Evolutionary conservation across 2,888 invertebrate species (phyloP).

Genomic region (Mayetiola destructor): DNA sequence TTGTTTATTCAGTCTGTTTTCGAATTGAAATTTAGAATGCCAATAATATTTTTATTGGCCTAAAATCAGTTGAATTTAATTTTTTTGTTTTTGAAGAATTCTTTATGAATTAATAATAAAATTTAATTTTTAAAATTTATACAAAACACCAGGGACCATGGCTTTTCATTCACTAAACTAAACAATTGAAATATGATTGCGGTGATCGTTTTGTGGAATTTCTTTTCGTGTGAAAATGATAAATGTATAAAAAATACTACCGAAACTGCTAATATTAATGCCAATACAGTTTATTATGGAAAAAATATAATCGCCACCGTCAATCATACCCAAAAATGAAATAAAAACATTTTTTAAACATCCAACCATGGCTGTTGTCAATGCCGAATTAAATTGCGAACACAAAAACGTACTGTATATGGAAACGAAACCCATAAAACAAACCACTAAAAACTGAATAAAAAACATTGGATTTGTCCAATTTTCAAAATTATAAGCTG

Average conservation of each 20-base stretch:
- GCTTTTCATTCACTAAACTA: too few species aligned
- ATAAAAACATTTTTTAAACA: slow-evolving; percentile 95
- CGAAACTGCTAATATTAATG: slow-evolving; percentile 82
- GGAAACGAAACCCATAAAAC: slow-evolving; percentile 91
- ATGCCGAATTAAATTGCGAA: slow-evolving; percentile 92
- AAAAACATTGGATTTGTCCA: slow-evolving; percentile 69
- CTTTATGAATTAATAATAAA: too few species aligned
- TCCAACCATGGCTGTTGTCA: slow-evolving; percentile 96
- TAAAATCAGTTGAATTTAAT: too few species aligned
- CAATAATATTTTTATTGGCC: too few species aligned
- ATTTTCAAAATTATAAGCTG: slow-evolving; percentile 46
- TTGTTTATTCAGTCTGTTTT: too few species aligned
- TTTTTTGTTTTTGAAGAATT: too few species aligned
- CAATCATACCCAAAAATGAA: slow-evolving; percentile 94
- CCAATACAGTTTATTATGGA: slow-evolving; percentile 89
- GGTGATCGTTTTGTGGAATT: too few species aligned
- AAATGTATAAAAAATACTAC: slow-evolving; percentile 74
- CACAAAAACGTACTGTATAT: slow-evolving; percentile 92
- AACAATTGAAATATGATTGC: too few species aligned
- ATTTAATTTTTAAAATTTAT: too few species aligned
- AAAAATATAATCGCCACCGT: slow-evolving; percentile 98
- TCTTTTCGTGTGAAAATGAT: slow-evolving; percentile 52
- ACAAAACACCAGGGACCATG: too few species aligned
- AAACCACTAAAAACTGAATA: slow-evolving; percentile 70
- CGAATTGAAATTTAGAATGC: too few species aligned